phyloP scores from a whole-genome alignment of 2,797 vertebrate species.

The Philypnodon macrostomus region DNA sequence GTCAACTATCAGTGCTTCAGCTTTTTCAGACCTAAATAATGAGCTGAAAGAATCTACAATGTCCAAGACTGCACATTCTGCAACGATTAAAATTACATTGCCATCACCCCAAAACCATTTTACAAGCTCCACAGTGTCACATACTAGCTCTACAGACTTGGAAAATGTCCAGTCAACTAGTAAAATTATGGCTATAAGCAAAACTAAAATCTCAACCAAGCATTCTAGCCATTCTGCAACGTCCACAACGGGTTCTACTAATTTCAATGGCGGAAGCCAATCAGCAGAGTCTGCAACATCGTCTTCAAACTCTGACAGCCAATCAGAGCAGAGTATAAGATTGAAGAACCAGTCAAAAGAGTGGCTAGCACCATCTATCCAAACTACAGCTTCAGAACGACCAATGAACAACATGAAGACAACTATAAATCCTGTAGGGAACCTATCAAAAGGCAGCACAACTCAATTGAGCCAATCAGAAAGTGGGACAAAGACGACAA shows the following conservation, averaged over 20 bases:
- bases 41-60: too few species aligned
- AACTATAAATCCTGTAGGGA: background rate
- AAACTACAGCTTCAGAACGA: constrained; percentile 1
- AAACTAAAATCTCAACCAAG: background rate
- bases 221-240: background rate
- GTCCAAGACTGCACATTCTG: background rate
- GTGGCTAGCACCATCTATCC: background rate
- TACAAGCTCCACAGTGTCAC: background rate
- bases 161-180: too few species aligned
- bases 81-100: background rate
- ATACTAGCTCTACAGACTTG: too few species aligned
- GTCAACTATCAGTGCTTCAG: too few species aligned
- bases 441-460: background rate
- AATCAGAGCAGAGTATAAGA: background rate
- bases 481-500: background rate
- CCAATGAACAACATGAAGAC: too few species aligned
- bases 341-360: background rate
- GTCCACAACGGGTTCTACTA: too few species aligned
- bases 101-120: background rate
- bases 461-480: constrained; percentile 17
- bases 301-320: background rate
- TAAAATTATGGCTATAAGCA: background rate
- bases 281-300: too few species aligned
- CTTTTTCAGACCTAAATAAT: too few species aligned
- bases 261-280: background rate